phyloP scores from a whole-genome alignment of 2,797 vertebrate genomes.

The Fundulus diaphanus region DNA sequence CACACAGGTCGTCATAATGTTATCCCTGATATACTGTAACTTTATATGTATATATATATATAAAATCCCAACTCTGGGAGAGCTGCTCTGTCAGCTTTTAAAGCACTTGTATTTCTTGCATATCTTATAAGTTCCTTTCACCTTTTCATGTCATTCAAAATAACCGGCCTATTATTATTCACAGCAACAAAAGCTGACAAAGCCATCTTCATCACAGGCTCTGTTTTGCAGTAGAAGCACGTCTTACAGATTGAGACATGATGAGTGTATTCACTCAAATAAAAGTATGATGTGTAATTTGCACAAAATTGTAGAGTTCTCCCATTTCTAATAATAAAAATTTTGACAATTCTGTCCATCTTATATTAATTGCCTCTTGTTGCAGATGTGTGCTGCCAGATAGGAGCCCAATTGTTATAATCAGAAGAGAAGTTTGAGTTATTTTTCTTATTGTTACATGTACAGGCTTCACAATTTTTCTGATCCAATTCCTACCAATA shows the following conservation, averaged over 20 bases:
- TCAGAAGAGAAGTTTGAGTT: slow-evolving; percentile 34
- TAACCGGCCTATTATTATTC: slow-evolving; percentile 51
- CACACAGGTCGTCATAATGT: too few species aligned
- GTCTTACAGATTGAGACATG: slow-evolving; percentile 23
- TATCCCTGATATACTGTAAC: too few species aligned
- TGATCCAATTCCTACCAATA: slow-evolving; percentile 1
- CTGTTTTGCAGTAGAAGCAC: slow-evolving; percentile 21
- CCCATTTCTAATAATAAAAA: slow-evolving; percentile 1
- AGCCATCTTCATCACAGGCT: slow-evolving; percentile 25
- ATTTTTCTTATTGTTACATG: slow-evolving; percentile 13
- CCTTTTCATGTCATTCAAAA: slow-evolving; percentile 40
- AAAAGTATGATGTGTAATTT: slow-evolving; percentile 20
- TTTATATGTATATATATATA: too few species aligned
- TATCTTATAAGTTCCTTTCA: slow-evolving; percentile 20
- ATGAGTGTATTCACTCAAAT: slow-evolving; percentile 23
- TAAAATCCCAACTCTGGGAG: background rate
- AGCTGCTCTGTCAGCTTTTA: slow-evolving; percentile 17
- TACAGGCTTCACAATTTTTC: background rate
- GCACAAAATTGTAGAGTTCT: background rate
- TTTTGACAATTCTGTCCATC: background rate
- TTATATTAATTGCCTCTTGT: slow-evolving; percentile 19
- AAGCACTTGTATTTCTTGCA: slow-evolving; percentile 13
- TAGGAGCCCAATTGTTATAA: slow-evolving; percentile 39
- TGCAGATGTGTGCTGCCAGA: slow-evolving; percentile 10
- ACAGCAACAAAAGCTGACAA: slow-evolving; percentile 51